Evolutionary conservation across 2,797 vertebrate genomes (phyloP).

Genomic region (Pseudotriccus pelzelni): DNA sequence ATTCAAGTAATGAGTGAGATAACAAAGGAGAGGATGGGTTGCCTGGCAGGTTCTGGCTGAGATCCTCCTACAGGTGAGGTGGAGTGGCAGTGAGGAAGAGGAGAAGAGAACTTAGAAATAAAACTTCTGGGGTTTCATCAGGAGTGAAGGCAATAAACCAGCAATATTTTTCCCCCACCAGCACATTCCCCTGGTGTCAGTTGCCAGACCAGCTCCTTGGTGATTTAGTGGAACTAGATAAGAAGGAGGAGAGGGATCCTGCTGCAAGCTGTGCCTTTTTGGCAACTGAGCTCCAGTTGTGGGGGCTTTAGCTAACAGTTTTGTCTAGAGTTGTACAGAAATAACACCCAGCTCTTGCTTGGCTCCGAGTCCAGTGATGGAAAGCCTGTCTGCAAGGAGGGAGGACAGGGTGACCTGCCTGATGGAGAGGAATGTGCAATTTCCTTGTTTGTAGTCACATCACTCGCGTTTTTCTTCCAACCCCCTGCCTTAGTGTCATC

Average conservation of each 20-base stretch:
- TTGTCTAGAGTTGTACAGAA: slow-evolving; percentile 33
- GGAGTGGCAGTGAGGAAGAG: not conserved
- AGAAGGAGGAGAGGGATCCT: not conserved
- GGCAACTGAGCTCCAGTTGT: not conserved
- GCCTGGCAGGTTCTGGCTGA: not conserved
- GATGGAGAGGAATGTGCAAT: not conserved
- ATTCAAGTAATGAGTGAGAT: not conserved
- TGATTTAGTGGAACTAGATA: not conserved
- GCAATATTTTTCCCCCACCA: rapidly evolving
- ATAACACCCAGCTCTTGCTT: not conserved
- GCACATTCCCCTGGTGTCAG: not conserved
- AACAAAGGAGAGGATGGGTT: not conserved
- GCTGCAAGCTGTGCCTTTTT: not conserved
- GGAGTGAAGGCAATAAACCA: not conserved
- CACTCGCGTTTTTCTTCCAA: not conserved
- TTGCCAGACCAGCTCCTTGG: not conserved
- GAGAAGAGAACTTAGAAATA: not conserved
- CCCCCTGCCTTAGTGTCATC: not conserved
- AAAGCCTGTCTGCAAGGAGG: not conserved
- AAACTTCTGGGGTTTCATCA: not conserved
- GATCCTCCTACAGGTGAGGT: not conserved
- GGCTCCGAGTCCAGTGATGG: not conserved
- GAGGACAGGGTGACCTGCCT: slow-evolving; percentile 46
- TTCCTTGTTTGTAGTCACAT: not conserved
- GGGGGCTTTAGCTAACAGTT: slow-evolving; percentile 12